Base-by-base conservation (phyloP, 1,140 invertebrate genomes). In the Anoplolepis gracilipes region DNA sequence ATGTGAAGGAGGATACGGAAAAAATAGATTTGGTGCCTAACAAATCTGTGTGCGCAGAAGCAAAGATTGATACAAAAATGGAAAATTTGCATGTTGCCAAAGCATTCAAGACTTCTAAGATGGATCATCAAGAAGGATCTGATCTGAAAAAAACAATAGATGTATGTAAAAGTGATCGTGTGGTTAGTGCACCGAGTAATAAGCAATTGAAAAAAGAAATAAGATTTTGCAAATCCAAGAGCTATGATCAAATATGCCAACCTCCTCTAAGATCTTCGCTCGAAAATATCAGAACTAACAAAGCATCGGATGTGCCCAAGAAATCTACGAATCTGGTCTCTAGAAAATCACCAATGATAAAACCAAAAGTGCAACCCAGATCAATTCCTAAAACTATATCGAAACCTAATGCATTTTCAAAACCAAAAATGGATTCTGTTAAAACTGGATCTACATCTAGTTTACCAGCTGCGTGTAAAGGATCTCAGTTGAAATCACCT, bases 211-310 rank as follows among this genome's bases (percentile, higher is more conserved):
- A 76, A 7, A 88, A 69, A 46, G 90, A 89, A 36, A 64, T 62
- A 7, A 72, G 77, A 36, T 88, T 94, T 46, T 90, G 72, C 8
- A 94, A 94, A 57, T 94, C 92, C 0, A 92, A 89, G 36, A 94
- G 93, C 59, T 94, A 90, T 22, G 93, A 94, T 85, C 93, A 93
- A 16, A 85, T 94, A 49, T 88, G 70, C 2, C 93, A 92, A 72
- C 85, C 87, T 10, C 76, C 84, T 0, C 42, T 84, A 1, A 87
- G 30, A 75, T 64, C 69, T 0, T 91, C 90, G 0, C 46, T 87
- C 10, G 90, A 91, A 36, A 90, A 85, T 73, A 10, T 89, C 7
- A 89, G 46, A 72, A 1, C 22, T 11, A 39, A 33, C 11, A 87
- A 88, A 90, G 16, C 69, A 11, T 57, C 33, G 19, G 76, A 91